Percentiles rank a stretch among this genome's conserved stretches.
Evolutionary conservation across 2,113 vertebrate genomes (phyloP).

Genomic region (Aptenodytes patagonicus): DNA sequence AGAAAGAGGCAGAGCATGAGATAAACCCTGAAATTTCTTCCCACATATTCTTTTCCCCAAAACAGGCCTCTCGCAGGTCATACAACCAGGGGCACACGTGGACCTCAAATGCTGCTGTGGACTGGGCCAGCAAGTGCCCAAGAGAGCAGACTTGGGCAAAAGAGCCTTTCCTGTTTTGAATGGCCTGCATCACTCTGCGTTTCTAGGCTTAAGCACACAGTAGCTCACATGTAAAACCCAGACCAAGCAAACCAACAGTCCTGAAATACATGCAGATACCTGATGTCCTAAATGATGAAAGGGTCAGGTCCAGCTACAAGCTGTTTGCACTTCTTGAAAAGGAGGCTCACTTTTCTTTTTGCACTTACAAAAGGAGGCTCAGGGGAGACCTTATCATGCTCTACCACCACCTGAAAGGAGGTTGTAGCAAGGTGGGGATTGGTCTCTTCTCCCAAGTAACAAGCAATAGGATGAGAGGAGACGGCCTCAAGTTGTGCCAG

Average conservation of each 20-base stretch:
- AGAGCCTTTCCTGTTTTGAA: not conserved
- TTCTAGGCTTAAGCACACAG: not conserved
- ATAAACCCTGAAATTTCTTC: rapidly evolving
- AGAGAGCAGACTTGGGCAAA: not conserved
- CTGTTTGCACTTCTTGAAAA: not conserved
- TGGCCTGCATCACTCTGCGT: not conserved
- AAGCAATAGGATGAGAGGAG: too few species aligned
- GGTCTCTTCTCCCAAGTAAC: too few species aligned
- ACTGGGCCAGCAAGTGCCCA: not conserved
- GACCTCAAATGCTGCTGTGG: not conserved
- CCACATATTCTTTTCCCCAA: not conserved
- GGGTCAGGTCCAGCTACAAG: not conserved
- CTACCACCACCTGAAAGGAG: too few species aligned
- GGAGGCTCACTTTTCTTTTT: not conserved
- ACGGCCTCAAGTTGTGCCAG: too few species aligned
- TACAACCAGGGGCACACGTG: rapidly evolving
- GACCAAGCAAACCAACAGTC: not conserved
- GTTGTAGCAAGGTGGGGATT: too few species aligned
- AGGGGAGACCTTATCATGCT: too few species aligned
- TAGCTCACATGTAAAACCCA: not conserved
- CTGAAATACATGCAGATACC: not conserved
- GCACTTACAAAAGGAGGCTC: too few species aligned
- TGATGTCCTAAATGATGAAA: not conserved
- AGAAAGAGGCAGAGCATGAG: not conserved
- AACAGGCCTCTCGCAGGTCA: not conserved